Percentiles rank a stretch among this genome's conserved stretches.
These are phyloP conservation scores for Drosophila meridionalis DNA, from an alignment of 2,888 invertebrate species.

Conservation along the genomic window DNA sequence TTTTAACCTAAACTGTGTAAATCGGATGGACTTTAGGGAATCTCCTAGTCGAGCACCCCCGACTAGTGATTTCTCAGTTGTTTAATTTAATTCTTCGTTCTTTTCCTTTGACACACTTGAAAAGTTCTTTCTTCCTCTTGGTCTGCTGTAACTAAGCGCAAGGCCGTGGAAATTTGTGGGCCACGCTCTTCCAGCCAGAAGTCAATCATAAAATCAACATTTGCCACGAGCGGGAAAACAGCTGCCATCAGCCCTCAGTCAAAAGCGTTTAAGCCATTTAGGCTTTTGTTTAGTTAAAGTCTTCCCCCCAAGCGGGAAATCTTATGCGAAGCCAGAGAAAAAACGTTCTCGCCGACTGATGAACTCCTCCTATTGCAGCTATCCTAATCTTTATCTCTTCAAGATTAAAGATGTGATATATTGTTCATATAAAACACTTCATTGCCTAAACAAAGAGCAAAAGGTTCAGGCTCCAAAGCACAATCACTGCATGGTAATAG, in stretches of 20 bases:
- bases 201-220: constrained; percentile 59
- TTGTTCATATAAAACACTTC: too few species aligned
- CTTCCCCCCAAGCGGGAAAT: not conserved
- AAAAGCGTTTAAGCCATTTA: constrained; percentile 58
- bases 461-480: too few species aligned
- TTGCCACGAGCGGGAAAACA: constrained; percentile 13
- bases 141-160: constrained; percentile 53
- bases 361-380: not conserved
- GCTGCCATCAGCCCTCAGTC: constrained; percentile 24
- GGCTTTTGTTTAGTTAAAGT: constrained; percentile 38
- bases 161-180: constrained; percentile 30
- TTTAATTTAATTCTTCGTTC: constrained; percentile 68
- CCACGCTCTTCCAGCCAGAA: constrained; percentile 35
- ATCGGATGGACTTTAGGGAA: too few species aligned
- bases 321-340: not conserved
- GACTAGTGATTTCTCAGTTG: too few species aligned
- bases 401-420: not conserved
- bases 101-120: constrained; percentile 54
- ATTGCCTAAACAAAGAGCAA: too few species aligned
- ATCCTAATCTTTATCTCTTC: not conserved
- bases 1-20: too few species aligned
- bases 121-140: constrained; percentile 25
- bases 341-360: not conserved
- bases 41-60: too few species aligned
- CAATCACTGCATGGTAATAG: too few species aligned